phyloP scores from a whole-genome alignment of 2,888 invertebrate genomes.

The Sarcophaga caerulescens region DNA sequence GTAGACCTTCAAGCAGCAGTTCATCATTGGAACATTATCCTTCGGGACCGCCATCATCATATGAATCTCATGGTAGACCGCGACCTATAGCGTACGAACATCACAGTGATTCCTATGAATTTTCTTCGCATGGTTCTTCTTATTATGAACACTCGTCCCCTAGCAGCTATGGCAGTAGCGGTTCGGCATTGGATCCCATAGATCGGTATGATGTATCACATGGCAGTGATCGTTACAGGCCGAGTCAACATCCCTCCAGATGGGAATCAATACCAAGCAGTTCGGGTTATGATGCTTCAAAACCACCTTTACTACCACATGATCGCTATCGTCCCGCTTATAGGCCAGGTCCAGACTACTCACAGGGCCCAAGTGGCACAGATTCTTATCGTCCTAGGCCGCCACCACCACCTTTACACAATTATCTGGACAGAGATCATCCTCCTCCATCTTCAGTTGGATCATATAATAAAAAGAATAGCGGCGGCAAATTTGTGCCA shows the following conservation, averaged over 20 bases:
- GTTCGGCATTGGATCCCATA: conserved; percentile 72
- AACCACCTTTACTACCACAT: conserved; percentile 64
- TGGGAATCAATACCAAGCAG: conserved; percentile 79
- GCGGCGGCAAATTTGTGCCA: conserved; percentile 81
- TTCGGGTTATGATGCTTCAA: conserved; percentile 75
- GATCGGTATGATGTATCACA: conserved; percentile 78
- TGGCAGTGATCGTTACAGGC: conserved; percentile 72
- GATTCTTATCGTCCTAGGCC: conserved; percentile 68
- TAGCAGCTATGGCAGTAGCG: conserved; percentile 76
- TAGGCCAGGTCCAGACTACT: conserved; percentile 75
- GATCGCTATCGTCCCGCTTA: conserved; percentile 78
- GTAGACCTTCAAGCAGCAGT: conserved; percentile 73
- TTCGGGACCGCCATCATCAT: conserved; percentile 72
- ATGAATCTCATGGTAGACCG: conserved; percentile 75
- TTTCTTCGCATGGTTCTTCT: conserved; percentile 77
- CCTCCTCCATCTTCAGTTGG: conserved; percentile 33
- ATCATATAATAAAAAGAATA: conserved; percentile 74
- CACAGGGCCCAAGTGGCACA: conserved; percentile 70
- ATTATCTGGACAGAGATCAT: conserved; percentile 76
- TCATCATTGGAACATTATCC: conserved; percentile 77
- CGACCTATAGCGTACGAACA: conserved; percentile 73
- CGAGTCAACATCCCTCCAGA: conserved; percentile 74
- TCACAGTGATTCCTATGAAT: conserved; percentile 76
- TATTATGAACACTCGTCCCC: conserved; percentile 78
- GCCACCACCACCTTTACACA: conserved; percentile 73